Conservation (phyloP, 2,888 invertebrate species). For the Digitonthophagus gazella region DNA sequence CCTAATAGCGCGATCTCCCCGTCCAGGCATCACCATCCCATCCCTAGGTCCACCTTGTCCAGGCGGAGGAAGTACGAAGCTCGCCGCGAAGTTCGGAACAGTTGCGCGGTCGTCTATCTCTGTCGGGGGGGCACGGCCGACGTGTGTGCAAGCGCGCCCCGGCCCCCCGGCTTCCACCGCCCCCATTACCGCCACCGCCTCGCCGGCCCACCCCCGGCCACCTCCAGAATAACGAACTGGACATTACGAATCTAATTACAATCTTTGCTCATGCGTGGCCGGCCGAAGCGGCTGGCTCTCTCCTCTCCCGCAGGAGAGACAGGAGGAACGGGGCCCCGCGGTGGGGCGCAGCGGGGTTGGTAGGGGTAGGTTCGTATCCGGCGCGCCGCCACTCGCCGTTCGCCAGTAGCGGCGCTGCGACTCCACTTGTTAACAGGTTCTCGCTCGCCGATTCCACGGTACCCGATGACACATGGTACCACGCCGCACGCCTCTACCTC, state of each 20-base stretch:
- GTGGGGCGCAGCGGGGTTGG: conserved; percentile 46
- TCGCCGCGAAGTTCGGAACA: conserved; percentile 25
- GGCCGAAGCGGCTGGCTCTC: conserved; percentile 30
- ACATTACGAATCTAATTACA: conserved; percentile 57
- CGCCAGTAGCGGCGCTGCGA: conserved; percentile 33
- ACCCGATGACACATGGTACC: conserved; percentile 21
- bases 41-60: conserved; percentile 7
- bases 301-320: background rate
- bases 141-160: conserved; percentile 22
- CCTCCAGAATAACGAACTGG: conserved; percentile 51
- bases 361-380: conserved; percentile 42
- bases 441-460: background rate
- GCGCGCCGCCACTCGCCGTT: conserved; percentile 7
- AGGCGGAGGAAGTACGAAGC: background rate
- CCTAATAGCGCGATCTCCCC: conserved; percentile 6
- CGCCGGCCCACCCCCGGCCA: conserved; percentile 34
- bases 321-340: conserved; percentile 36
- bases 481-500: conserved; percentile 25
- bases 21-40: conserved; percentile 1
- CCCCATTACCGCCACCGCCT: conserved; percentile 32
- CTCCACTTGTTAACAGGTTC: conserved; percentile 19
- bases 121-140: conserved; percentile 36
- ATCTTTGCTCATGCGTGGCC: conserved; percentile 55
- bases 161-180: conserved; percentile 36
- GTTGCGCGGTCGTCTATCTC: conserved; percentile 49